Conservation (phyloP, 2,113 vertebrate species). For the Morone saxatilis region DNA sequence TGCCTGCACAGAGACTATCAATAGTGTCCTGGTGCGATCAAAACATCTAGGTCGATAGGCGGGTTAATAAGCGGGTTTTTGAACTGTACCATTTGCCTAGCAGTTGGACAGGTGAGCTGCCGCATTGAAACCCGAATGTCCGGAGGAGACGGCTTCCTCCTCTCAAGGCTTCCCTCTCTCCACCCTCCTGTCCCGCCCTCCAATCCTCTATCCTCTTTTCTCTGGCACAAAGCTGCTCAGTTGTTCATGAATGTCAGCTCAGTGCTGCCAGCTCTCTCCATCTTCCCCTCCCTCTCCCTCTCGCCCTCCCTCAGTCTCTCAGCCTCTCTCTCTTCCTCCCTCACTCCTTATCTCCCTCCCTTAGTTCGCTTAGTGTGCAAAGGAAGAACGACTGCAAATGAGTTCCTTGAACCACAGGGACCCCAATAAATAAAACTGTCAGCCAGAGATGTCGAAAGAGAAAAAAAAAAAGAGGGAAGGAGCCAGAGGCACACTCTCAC, state of each 20-base stretch:
- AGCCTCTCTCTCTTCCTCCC: slow-evolving; percentile 61
- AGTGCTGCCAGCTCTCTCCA: slow-evolving; percentile 70
- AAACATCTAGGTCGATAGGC: slow-evolving; percentile 64
- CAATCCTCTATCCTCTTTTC: slow-evolving; percentile 73
- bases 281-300: slow-evolving; percentile 58
- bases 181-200: slow-evolving; percentile 65
- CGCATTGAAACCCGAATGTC: slow-evolving; percentile 43
- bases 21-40: slow-evolving; percentile 70
- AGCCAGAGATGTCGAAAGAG: slow-evolving; percentile 78
- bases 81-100: slow-evolving; percentile 44
- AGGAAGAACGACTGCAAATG: slow-evolving; percentile 86
- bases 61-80: slow-evolving; percentile 74
- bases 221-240: slow-evolving; percentile 74
- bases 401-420: slow-evolving; percentile 87
- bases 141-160: slow-evolving; percentile 49
- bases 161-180: slow-evolving; percentile 60
- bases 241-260: slow-evolving; percentile 80
- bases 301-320: slow-evolving; percentile 53
- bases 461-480: slow-evolving; percentile 60
- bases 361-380: slow-evolving; percentile 80
- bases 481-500: slow-evolving; percentile 83
- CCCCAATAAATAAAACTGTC: slow-evolving; percentile 87
- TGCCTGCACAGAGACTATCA: slow-evolving; percentile 66
- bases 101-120: slow-evolving; percentile 61
- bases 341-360: slow-evolving; percentile 75